Evolutionary conservation across 2,888 invertebrate genomes (phyloP), one percentile per base, ranked within the genome.

Genomic region (Artemia sinica): DNA sequence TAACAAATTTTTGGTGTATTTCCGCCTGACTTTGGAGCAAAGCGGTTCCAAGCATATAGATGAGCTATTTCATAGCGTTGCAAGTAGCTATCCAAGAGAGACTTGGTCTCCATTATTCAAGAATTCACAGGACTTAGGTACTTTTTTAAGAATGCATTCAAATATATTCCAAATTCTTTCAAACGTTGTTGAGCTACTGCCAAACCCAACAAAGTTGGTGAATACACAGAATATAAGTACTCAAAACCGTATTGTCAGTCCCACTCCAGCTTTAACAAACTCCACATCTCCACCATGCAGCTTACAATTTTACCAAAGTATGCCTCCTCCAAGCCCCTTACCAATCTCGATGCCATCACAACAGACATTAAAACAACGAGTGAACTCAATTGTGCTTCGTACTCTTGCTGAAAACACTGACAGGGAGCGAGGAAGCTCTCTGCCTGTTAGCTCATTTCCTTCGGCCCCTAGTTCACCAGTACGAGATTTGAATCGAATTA

Each of bases 91-190:
- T 58, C 66, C 68, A 28, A 50, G 68, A 10, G 70, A 70, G 52
- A 65, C 70, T 73, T 90, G 89, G 87, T 84, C 86, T 74, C 86
- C 86, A 75, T 86, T 93, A 80, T 93, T 94, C 75, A 92, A 92
- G 77, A 92, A 90, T 5, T 86, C 91, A 0, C 87, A 87, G 70
- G 94, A 95, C 79, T 81, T 95, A 73, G 86, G 87, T 67, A 91
- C 92, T 67, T 94, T 95, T 77, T 81, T 95, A 69, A 88, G 91
- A 78, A 85, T 95, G 80, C 92, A 94, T 77, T 88, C 92, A n/a
- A 90, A 93, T 77, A 86, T 90, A 75, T 94, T 94, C 79, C 89
- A 91, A 77, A 91, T 95, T 72, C 69, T 69, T 50, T 66, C 70
- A 49, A 70, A 70, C 63, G 49, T 69, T 49, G 70, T 70, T 14